phyloP scores from a whole-genome alignment of 2,113 vertebrate species.

The Malaclemys terrapin region DNA sequence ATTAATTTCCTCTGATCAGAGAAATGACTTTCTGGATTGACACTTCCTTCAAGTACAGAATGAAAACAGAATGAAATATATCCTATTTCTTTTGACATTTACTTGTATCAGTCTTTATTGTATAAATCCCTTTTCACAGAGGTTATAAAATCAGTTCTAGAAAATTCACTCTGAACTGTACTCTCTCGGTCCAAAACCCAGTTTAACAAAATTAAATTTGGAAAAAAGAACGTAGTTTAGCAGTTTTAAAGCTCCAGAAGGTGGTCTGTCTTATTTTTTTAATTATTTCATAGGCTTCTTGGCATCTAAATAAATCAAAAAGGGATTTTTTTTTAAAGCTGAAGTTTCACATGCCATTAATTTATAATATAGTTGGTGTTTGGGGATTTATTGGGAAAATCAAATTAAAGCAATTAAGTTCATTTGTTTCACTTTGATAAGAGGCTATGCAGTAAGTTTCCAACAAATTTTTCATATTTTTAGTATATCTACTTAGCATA shows the following conservation, averaged over 20 bases:
- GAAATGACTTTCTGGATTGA: constrained; percentile 7
- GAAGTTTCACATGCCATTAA: background rate
- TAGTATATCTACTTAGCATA: background rate
- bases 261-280: background rate
- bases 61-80: constrained; percentile 15
- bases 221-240: background rate
- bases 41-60: background rate
- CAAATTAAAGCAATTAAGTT: background rate
- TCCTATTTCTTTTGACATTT: background rate
- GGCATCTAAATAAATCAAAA: background rate
- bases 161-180: background rate
- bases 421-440: background rate
- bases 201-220: background rate
- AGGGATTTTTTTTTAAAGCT: background rate
- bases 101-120: background rate
- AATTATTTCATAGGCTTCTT: background rate
- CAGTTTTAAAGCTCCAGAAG: background rate
- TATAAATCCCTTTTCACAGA: background rate
- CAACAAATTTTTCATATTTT: background rate
- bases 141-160: background rate
- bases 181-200: background rate
- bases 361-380: background rate
- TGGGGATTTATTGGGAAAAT: background rate
- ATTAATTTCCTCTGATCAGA: constrained; percentile 26
- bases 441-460: background rate